A percentile compares a stretch with the other conserved stretches of the same genome.
phyloP scores from a whole-genome alignment of 1,140 invertebrate genomes.

The Drosophila takahashii region DNA sequence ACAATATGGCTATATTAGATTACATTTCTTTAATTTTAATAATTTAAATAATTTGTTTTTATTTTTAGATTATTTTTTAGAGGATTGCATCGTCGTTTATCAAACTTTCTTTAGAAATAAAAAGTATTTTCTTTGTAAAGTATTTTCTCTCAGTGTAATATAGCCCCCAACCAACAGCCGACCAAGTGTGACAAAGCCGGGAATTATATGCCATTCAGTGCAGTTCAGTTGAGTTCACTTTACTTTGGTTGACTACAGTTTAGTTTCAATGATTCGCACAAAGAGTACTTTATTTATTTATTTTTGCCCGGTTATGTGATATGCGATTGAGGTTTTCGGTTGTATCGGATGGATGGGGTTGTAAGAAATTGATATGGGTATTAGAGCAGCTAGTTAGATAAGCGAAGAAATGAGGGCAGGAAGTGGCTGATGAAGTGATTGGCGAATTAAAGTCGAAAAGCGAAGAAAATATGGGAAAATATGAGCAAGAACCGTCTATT shows the following conservation, averaged over 20 bases:
- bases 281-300: conserved; percentile 24
- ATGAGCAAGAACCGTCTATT: neutral
- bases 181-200: conserved; percentile 75
- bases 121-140: too few species aligned
- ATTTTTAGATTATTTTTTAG: too few species aligned
- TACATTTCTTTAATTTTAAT: too few species aligned
- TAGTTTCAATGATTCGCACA: conserved; percentile 39
- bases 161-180: conserved; percentile 24
- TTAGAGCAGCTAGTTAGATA: conserved; percentile 23
- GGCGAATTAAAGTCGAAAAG: conserved; percentile 1
- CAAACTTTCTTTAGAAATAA: neutral
- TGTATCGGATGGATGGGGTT: conserved; percentile 16
- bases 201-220: conserved; percentile 61
- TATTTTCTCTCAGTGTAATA: conserved; percentile 5
- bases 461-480: conserved; percentile 11
- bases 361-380: conserved; percentile 2
- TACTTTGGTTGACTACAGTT: conserved; percentile 38
- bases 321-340: conserved; percentile 31
- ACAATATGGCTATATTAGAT: too few species aligned
- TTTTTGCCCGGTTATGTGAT: conserved; percentile 33
- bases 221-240: conserved; percentile 58
- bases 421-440: conserved; percentile 16
- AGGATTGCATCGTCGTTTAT: too few species aligned
- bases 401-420: conserved; percentile 13
- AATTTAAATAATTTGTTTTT: too few species aligned